Base-by-base conservation (phyloP, 1,140 invertebrate species). In the Acromyrmex heyeri region DNA sequence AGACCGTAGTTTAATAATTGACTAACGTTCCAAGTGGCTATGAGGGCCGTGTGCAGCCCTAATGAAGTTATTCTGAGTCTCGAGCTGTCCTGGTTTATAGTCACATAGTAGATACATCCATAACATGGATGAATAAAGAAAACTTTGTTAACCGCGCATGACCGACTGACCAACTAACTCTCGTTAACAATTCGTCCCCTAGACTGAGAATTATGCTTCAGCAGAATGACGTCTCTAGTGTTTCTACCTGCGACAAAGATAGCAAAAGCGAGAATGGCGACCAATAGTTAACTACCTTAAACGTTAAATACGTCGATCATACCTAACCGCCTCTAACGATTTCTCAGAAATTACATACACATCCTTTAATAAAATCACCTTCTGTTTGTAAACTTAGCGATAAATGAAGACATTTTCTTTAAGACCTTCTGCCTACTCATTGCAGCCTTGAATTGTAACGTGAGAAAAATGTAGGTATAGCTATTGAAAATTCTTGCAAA, bases 111-210 rank as follows among this genome's bases (percentile, higher is more conserved):
- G 79, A 73, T 27, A 73, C 67, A 34, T 83, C n/a, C 55, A 48
- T 83, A 83, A 75, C 34, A 30, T 27, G 69, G 18, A 62, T 83
- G 69, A 83, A 83, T 83, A 83, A 81, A 75, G 79, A 75, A 83
- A 61, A 75, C 69, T 83, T 61, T 61, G 79, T 83, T 83, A 83
- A 75, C 44, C 55, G 27, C 18, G 55, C 8, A 27, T 83, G 79
- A 83, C 79, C 79, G 79, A 83, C 79, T 83, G 79, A 83, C 79
- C 79, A 75, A 83, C 79, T 75, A 62, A 83, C 38, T 73, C 79
- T 61, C 69, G 69, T 83, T 83, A 83, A 73, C 79, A 50, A 83
- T 83, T 83, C 69, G 67, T 30, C 67, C 44, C 38, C 38, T 73
- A 82, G 79, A 61, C 24, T 4, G 16, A 24, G 67, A 55, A 75